Conservation (phyloP, 2,797 vertebrate genomes). For the Fundulus diaphanus region DNA sequence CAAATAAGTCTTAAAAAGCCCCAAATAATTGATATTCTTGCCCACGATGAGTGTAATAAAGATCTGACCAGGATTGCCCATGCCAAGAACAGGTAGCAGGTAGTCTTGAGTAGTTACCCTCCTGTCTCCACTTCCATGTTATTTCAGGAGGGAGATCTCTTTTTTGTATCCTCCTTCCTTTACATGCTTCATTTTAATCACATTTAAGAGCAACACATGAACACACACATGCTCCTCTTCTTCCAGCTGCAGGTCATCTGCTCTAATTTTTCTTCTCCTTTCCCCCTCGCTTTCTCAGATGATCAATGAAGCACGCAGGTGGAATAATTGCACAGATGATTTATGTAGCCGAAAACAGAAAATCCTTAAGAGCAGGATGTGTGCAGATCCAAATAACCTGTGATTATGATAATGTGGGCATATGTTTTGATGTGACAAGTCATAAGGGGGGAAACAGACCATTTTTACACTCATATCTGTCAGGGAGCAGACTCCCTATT, state of each 20-base stretch:
- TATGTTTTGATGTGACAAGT: constrained; percentile 27
- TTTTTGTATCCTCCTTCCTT: neutral
- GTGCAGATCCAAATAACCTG: constrained; percentile 44
- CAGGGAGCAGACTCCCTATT: neutral
- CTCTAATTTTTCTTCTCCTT: constrained; percentile 9
- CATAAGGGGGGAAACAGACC: constrained; percentile 5
- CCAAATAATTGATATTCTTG: neutral
- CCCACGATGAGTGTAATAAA: neutral
- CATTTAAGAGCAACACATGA: constrained; percentile 9
- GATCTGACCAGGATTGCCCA: neutral
- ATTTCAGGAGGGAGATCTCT: neutral
- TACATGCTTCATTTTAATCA: neutral
- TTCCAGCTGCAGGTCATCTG: constrained; percentile 20
- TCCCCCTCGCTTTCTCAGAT: constrained; percentile 5
- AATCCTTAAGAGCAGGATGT: constrained; percentile 46
- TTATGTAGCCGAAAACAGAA: constrained; percentile 27
- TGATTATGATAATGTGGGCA: constrained; percentile 59
- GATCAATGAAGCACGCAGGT: constrained; percentile 36
- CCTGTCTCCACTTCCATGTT: neutral
- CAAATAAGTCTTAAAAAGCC: neutral
- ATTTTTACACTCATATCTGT: constrained; percentile 11
- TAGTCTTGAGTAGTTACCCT: neutral
- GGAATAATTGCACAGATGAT: constrained; percentile 61
- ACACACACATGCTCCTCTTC: neutral
- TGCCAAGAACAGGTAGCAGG: neutral